A percentile compares a stretch with the other conserved stretches of the same genome.
Conservation (phyloP, 2,888 invertebrate genomes). For the Dinocampus coccinellae region DNA sequence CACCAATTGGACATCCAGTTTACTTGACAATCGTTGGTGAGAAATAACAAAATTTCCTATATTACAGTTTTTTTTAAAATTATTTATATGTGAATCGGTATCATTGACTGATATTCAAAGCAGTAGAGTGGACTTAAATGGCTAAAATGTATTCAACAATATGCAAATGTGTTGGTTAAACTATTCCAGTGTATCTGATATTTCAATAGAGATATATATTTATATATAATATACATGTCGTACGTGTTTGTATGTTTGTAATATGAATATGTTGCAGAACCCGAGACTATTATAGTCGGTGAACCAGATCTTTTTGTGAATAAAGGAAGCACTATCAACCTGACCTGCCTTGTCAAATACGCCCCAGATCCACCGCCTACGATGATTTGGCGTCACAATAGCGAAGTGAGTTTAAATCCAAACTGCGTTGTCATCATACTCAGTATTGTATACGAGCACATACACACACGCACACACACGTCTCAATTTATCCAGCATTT, state of each 20-base stretch:
- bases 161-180: slow-evolving; percentile 14
- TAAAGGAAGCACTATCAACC: slow-evolving; percentile 88
- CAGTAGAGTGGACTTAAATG: not conserved
- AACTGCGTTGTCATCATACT: slow-evolving; percentile 34
- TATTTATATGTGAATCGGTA: not conserved
- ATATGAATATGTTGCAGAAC: slow-evolving; percentile 73
- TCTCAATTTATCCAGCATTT: slow-evolving; percentile 15
- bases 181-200: not conserved
- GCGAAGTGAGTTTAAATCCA: slow-evolving; percentile 70
- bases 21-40: slow-evolving; percentile 87
- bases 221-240: too few relatives aligned
- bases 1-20: slow-evolving; percentile 87
- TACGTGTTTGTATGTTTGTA: slow-evolving; percentile 17
- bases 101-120: not conserved
- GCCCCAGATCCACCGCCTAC: slow-evolving; percentile 88
- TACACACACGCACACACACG: not conserved
- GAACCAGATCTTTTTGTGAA: slow-evolving; percentile 88
- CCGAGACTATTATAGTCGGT: slow-evolving; percentile 85
- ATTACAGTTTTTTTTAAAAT: not conserved
- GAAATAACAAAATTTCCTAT: slow-evolving; percentile 58
- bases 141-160: not conserved
- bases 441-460: slow-evolving; percentile 1
- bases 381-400: slow-evolving; percentile 88
- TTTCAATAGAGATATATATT: too few relatives aligned
- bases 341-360: slow-evolving; percentile 86